Evolutionary conservation across 2,888 invertebrate species (phyloP), one percentile per base, ranked within the genome.

Genomic region (Cephus pulcher): DNA sequence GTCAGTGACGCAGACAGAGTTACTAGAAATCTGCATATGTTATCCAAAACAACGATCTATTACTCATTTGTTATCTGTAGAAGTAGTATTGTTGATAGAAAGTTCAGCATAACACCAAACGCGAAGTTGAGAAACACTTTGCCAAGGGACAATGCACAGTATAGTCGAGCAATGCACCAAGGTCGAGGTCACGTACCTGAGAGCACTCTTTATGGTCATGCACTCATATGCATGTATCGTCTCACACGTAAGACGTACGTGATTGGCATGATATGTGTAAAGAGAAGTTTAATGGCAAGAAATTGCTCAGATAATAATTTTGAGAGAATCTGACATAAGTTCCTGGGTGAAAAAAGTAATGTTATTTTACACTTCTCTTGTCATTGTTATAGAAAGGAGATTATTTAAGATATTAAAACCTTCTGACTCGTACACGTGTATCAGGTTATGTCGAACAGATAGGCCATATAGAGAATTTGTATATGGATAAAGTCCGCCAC

Each of bases 91-190:
- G 56, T 23, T 23, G 56, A 56, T 56, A 23, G 23, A 56, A 56
- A 56, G 9, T 56, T 23, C 6, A 56, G 23, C 56, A 56, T 9
- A 56, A 56, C 23, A 56, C 9, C 23, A 9, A 23, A 23, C 32
- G 71, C 37, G 2, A 34, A n/a, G 74, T 74, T 74, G 74, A 74
- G 74, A 74, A 74, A 34, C 74, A 74, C 74, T 33, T 74, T 12
- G 35, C 74, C 74, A 74, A 33, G 12, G 32, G 69, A 82, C 81
- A 83, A 80, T 83, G 81, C 80, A 80, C 80, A 81, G 82, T 78
- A 77, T 82, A 83, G 82, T 82, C 84, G 83, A 80, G 82, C 83
- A 83, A 82, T 84, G 85, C 83, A 82, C 82, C 87, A 87, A 86
- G 86, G 86, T 87, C 85, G 85, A 83, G 85, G 86, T 82, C 84